Percentiles rank a stretch among this genome's conserved stretches.
Evolutionary conservation across 2,113 vertebrate species (phyloP).

Genomic region (Climacteris rufus): DNA sequence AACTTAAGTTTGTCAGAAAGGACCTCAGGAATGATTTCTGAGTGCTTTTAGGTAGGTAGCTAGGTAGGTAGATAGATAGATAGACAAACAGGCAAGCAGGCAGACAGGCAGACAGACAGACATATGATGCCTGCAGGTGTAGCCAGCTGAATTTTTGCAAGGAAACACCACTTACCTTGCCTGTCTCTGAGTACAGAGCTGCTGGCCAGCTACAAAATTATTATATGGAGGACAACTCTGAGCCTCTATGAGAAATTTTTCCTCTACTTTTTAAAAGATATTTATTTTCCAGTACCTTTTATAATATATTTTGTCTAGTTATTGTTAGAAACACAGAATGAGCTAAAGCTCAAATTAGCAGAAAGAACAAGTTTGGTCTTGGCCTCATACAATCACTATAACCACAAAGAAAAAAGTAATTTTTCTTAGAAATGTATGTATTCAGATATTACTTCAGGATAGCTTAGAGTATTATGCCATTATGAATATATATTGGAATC

Average conservation of each 20-base stretch:
- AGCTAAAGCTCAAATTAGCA: background rate
- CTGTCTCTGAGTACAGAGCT: background rate
- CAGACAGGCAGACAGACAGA: too few relatives aligned
- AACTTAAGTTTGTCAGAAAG: background rate
- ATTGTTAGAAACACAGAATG: background rate
- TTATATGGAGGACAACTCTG: background rate
- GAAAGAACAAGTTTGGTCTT: background rate
- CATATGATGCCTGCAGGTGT: background rate
- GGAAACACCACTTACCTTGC: background rate
- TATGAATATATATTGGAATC: background rate
- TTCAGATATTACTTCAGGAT: background rate
- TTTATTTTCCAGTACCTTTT: background rate
- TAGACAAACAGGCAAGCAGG: accelerated
- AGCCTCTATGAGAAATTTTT: background rate
- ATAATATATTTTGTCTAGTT: background rate
- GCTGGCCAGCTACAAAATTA: background rate
- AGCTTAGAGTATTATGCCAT: background rate
- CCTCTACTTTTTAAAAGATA: background rate
- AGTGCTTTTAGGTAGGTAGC: background rate
- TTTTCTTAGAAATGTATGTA: background rate
- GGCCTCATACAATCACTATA: background rate
- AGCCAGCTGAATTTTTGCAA: background rate
- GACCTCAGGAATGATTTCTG: background rate
- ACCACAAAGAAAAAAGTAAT: background rate
- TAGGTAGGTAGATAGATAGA: too few relatives aligned